Evolutionary conservation across 2,888 invertebrate species (phyloP), one percentile per base, ranked within the genome.

Genomic region (Cyclophora punctaria): DNA sequence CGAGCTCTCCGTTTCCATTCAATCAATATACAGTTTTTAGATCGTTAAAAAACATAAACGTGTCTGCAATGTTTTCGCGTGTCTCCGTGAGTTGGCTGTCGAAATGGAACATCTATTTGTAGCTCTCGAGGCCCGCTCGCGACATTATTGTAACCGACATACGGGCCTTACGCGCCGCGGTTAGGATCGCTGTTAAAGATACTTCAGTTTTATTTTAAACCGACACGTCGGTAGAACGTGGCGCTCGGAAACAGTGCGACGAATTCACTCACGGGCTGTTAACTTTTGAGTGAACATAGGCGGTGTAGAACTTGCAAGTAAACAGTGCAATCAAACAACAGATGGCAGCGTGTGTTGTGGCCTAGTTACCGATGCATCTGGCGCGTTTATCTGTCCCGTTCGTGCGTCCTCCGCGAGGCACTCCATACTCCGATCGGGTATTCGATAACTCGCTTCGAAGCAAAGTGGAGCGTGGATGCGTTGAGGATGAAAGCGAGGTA

Each of bases 61-160:
- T 73, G 73, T 78, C 77, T 74, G 78, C 72, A 77, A 77, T 80
- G 80, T 83, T 82, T 83, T 85, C 71, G 81, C 78, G 78, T 77
- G 78, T 78, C 81, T 74, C 75, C 70, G 78, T 76, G 79, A 77
- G 82, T 73, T 74, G 83, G 79, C 78, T 73, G 82, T 80, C 76
- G 81, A 87, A 85, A 78, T 86, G 83, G 87, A 81, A 71, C 85
- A 74, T 82, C 87, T 88, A 88, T 88, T 88, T 88, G 81, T 74
- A 78, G 80, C 76, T 73, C 71, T 69, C 83, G 85, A 84, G 86
- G 85, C 86, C 85, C 85, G 86, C 74, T 70, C 80, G 79, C 79
- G 86, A 85, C 83, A 85, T 77, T 82, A 84, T 78, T 74, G 73
- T 76, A 78, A 71, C 78, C 68, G 78, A 78, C 76, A 77, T 72